Evolutionary conservation across 1,140 invertebrate genomes (phyloP).

Genomic region (Trichonephila clavipes): DNA sequence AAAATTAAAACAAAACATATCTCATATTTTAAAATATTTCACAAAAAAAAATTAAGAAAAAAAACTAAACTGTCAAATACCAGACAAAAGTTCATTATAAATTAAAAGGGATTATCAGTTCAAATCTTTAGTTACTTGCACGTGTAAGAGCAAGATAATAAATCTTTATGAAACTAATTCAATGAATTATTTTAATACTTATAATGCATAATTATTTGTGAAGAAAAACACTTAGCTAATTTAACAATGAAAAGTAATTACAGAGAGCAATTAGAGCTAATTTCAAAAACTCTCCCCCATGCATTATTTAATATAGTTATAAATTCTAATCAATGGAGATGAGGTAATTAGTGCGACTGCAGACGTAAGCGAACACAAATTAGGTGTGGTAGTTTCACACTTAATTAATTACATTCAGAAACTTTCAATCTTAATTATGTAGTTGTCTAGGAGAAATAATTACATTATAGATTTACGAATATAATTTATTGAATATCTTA

Average conservation of each 20-base stretch:
- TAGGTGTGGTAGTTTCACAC: slow-evolving; percentile 21
- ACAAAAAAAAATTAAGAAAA: no score
- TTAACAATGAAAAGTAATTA: not conserved
- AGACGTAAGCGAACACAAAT: not conserved
- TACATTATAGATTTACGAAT: not conserved
- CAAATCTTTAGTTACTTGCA: no score
- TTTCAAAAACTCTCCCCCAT: not conserved
- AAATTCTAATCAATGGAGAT: slow-evolving; percentile 17
- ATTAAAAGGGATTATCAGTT: no score
- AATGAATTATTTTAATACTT: no score
- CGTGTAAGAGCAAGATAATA: no score
- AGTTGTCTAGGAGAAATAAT: not conserved
- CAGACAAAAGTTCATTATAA: no score
- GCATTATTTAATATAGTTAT: not conserved
- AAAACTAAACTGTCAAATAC: no score
- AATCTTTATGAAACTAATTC: no score
- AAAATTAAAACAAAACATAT: no score
- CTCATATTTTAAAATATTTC: no score
- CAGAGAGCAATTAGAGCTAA: not conserved
- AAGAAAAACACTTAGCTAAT: no score
- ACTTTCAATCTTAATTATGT: slow-evolving; percentile 7
- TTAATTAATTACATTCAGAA: not conserved
- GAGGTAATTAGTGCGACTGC: not conserved
- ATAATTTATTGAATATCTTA: not conserved
- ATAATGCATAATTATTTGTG: no score